These are phyloP conservation scores for Scylla paramamosain DNA, from an alignment of 1,140 invertebrate species.

Conservation along the genomic window DNA sequence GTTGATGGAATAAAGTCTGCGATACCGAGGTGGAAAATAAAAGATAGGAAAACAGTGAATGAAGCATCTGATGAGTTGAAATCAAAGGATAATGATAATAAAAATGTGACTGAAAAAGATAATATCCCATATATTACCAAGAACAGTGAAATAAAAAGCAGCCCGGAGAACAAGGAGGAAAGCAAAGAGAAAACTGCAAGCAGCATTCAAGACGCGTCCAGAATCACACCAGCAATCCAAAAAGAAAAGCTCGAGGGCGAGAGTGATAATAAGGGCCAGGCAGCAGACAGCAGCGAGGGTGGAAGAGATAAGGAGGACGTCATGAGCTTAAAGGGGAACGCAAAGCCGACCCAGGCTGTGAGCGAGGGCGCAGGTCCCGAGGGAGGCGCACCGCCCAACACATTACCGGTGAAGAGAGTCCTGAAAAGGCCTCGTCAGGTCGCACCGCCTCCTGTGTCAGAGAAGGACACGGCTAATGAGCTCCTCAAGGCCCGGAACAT, in stretches of 20 bases:
- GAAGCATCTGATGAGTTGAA: neutral
- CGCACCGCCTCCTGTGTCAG: constrained; percentile 26
- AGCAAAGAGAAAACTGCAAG: neutral
- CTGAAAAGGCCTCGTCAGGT: constrained; percentile 69
- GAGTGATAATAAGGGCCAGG: neutral
- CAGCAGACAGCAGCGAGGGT: neutral
- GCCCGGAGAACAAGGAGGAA: neutral
- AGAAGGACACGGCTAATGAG: constrained; percentile 64
- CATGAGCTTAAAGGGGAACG: constrained; percentile 21
- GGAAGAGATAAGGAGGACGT: constrained; percentile 26
- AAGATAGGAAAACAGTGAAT: neutral
- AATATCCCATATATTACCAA: neutral
- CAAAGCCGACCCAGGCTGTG: neutral
- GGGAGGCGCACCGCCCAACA: neutral
- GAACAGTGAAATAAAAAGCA: constrained; percentile 13
- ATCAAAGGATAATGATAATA: neutral
- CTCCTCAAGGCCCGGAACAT: constrained; percentile 71
- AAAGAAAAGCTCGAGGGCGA: neutral
- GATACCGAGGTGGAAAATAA: neutral
- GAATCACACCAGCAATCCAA: neutral
- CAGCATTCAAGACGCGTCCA: neutral
- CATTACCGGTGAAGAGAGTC: constrained; percentile 47
- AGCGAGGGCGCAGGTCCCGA: neutral
- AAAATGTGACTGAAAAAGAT: neutral
- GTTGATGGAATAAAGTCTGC: neutral